Percentiles rank a stretch among this genome's conserved stretches.
Evolutionary conservation across 2,797 vertebrate species (phyloP).

Genomic region (Hemibagrus guttatus): DNA sequence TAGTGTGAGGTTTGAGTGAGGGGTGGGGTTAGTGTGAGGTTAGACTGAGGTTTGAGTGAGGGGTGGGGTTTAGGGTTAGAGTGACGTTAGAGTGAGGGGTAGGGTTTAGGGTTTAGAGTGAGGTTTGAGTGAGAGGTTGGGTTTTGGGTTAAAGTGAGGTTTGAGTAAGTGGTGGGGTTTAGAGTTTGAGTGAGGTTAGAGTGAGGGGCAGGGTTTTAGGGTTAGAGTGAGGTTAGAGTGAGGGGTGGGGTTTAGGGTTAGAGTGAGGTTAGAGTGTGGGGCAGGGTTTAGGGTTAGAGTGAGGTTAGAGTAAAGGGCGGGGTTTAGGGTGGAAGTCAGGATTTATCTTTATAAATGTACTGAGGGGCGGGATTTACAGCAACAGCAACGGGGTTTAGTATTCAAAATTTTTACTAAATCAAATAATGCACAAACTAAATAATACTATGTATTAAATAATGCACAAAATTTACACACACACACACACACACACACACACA

Average conservation of each 20-base stretch:
- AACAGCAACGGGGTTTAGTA: neutral
- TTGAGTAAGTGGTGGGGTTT: neutral
- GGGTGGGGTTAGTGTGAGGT: neutral
- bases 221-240: neutral
- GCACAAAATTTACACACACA: slow-evolving; percentile 9
- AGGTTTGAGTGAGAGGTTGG: neutral
- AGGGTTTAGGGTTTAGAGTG: neutral
- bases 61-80: neutral
- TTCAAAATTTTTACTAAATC: neutral
- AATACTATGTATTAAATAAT: neutral
- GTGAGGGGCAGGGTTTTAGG: neutral
- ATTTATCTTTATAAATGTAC: too few relatives aligned
- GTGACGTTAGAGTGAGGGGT: neutral
- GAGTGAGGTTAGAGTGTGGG: neutral
- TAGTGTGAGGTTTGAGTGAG: neutral
- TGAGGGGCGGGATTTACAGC: neutral
- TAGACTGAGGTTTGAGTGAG: neutral
- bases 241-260: neutral
- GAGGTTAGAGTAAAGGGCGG: neutral
- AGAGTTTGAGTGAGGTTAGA: neutral
- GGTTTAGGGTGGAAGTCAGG: neutral
- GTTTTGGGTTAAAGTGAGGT: neutral
- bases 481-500: slow-evolving; percentile 34
- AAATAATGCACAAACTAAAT: neutral
- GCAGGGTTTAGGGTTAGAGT: neutral